Percentiles rank a stretch among this genome's conserved stretches.
Evolutionary conservation across 2,888 invertebrate species (phyloP).

Genomic region (Carterocephalus palaemon): DNA sequence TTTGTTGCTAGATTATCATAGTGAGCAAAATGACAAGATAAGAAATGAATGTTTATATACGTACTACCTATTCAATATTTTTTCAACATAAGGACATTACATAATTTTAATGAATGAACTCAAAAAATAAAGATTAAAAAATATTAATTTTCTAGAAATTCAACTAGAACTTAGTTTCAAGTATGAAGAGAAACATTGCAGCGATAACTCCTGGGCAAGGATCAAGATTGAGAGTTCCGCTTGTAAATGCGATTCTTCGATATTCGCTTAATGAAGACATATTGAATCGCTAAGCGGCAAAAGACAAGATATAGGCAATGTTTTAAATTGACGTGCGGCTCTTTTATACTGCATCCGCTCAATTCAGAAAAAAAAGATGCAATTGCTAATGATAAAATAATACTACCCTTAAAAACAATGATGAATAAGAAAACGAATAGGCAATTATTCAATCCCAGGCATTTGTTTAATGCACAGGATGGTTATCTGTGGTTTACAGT

Average conservation of each 20-base stretch:
- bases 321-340: conserved; percentile 71
- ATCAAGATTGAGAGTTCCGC: conserved; percentile 72
- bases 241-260: conserved; percentile 69
- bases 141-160: conserved; percentile 25
- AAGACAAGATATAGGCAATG: conserved; percentile 71
- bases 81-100: too few relatives aligned
- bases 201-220: conserved; percentile 63
- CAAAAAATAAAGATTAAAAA: too few relatives aligned
- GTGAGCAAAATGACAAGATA: too few relatives aligned
- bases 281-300: conserved; percentile 74
- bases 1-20: too few relatives aligned
- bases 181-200: conserved; percentile 49
- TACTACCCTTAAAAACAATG: conserved; percentile 18
- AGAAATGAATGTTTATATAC: too few relatives aligned
- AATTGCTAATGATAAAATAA: conserved; percentile 27
- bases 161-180: conserved; percentile 33
- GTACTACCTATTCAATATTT: too few relatives aligned
- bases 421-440: conserved; percentile 11
- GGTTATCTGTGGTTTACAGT: too few relatives aligned
- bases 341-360: conserved; percentile 44
- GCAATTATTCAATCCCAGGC: not conserved
- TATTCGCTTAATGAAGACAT: conserved; percentile 78
- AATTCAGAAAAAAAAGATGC: conserved; percentile 21
- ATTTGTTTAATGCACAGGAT: too few relatives aligned
- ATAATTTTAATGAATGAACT: too few relatives aligned